Evolutionary conservation across 35 echinoderm and acorn worm genomes (phyloP), one percentile per base, ranked within the genome.

Genomic region (Ophioderma brevispina): DNA sequence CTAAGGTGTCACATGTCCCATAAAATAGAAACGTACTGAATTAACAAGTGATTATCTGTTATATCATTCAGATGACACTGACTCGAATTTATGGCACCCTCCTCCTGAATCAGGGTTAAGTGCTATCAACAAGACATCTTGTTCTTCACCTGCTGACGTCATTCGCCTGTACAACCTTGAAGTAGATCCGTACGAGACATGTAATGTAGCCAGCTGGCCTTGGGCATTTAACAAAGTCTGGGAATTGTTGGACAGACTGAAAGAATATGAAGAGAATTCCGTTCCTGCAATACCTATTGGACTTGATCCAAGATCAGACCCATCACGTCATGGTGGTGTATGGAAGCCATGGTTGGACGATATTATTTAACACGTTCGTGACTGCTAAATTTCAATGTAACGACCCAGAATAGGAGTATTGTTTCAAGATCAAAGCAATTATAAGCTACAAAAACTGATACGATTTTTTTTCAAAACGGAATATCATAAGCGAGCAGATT

Each of bases 281-380:
- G 59, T 70, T 18, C 59, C 59, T 30, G 59, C 59, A 25, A 30
- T 70, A 30, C 59, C 59, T 70, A 4, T 25, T 8, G 59, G 59
- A 13, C 59, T 70, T 6, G 59, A 70, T 25, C 17, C 28, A 6
- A 18, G 59, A 25, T 70, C 59, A 3, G n/a, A 70, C n/a, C 59
- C 59, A 70, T 6, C 59, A 70, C 28, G 10, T 25, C n/a, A 70
- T 70, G 59, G 59, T 25, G 59, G 59, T 15, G 5, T 13, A 15
- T 70, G 59, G 59, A 70, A 70, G n/a, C 59, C 59, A 13, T 70
- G 59, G 59, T 70, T 70, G n/a, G 59, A 70, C n/a, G n/a, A n/a
- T n/a, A n/a, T n/a, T n/a, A n/a, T n/a, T n/a, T n/a, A n/a, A n/a
- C n/a, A n/a, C n/a, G n/a, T n/a, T n/a, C n/a, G n/a, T n/a, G n/a